phyloP scores from a whole-genome alignment of 2,797 vertebrate genomes.

The Mustela erminea region DNA sequence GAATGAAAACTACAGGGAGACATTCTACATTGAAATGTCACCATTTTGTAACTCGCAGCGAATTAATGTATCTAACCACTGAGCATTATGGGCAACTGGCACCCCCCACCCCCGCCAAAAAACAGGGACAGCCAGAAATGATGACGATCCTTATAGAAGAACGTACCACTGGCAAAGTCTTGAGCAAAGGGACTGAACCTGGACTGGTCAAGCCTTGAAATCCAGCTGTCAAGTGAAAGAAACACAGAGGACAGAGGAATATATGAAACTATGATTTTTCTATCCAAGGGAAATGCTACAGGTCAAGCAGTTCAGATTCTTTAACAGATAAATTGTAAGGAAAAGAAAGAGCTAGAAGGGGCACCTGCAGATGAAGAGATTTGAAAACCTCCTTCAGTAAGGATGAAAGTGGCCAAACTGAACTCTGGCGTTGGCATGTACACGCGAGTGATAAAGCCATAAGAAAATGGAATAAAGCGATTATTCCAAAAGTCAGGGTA shows the following conservation, averaged over 20 bases:
- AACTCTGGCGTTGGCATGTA: not conserved
- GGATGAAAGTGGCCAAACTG: not conserved
- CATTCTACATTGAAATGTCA: not conserved
- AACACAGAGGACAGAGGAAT: not conserved
- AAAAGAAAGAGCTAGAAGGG: not conserved
- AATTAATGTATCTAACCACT: not conserved
- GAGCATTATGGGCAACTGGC: not conserved
- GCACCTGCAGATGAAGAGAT: not conserved
- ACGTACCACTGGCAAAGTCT: not conserved
- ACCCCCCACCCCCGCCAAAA: not conserved
- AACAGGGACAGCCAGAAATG: not conserved
- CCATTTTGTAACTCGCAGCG: not conserved
- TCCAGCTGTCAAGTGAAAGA: not conserved
- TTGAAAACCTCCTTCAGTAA: not conserved
- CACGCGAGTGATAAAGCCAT: not conserved
- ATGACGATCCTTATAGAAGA: not conserved
- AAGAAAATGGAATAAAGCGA: not conserved
- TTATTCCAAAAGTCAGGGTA: too few species aligned
- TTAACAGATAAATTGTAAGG: not conserved
- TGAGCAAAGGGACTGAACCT: not conserved
- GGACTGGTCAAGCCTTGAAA: not conserved
- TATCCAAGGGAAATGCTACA: not conserved
- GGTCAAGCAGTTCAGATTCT: not conserved
- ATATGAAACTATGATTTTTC: not conserved
- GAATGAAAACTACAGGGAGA: not conserved